Percentiles rank a stretch among this genome's conserved stretches.
phyloP scores from a whole-genome alignment of 2,797 vertebrate genomes.

The Helarctos malayanus region DNA sequence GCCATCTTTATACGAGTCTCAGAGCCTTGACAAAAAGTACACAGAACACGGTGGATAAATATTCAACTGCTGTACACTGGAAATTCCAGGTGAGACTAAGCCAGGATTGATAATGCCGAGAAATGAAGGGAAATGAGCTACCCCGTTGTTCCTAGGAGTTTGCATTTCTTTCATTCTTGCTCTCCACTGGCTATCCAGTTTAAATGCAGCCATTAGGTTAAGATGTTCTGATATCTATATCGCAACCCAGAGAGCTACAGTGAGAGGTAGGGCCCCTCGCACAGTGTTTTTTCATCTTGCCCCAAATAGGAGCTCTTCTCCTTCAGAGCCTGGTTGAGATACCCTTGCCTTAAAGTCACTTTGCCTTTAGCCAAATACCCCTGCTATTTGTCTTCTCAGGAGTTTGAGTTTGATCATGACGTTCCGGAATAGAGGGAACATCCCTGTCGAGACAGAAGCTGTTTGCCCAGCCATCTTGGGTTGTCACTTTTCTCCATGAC shows the following conservation, averaged over 20 bases:
- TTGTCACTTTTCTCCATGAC: neutral
- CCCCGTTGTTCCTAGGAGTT: neutral
- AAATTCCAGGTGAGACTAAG: constrained; percentile 18
- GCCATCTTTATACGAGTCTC: neutral
- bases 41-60: neutral
- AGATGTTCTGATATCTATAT: neutral
- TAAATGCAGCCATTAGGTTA: neutral
- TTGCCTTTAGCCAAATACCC: neutral
- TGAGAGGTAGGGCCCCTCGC: neutral
- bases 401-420: neutral
- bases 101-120: neutral
- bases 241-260: neutral
- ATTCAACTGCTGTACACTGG: neutral
- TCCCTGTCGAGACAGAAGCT: neutral
- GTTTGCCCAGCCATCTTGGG: neutral
- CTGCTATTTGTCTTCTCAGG: neutral
- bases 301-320: neutral
- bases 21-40: neutral
- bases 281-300: neutral
- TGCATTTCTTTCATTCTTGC: constrained; percentile 47
- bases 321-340: neutral
- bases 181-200: neutral
- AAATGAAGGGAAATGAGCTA: neutral
- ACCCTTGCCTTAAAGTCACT: neutral
- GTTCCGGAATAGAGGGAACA: neutral